Evolutionary conservation across 2,113 vertebrate genomes (phyloP).

Genomic region (Pachypanchax playfairii): DNA sequence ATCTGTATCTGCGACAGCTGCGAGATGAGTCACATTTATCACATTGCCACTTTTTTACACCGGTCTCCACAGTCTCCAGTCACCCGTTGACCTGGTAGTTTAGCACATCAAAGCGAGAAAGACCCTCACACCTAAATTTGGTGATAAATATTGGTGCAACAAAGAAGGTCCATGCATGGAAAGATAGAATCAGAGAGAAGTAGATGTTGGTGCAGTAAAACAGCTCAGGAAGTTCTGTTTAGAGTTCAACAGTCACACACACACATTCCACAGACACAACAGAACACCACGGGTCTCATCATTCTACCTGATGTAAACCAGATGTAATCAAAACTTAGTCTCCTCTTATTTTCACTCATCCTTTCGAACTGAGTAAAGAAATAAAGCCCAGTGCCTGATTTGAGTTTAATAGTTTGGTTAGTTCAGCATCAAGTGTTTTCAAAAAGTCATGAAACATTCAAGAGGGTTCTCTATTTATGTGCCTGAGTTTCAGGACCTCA

Average conservation of each 20-base stretch:
- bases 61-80: constrained; percentile 32
- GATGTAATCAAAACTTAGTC: constrained; percentile 54
- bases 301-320: constrained; percentile 48
- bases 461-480: too few species aligned
- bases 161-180: constrained; percentile 12
- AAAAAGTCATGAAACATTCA: too few species aligned
- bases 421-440: too few species aligned
- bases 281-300: constrained; percentile 43
- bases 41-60: constrained; percentile 45
- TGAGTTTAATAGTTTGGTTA: too few species aligned
- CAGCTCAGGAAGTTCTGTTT: constrained; percentile 20
- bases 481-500: too few species aligned
- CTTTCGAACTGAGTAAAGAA: constrained; percentile 52
- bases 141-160: constrained; percentile 23
- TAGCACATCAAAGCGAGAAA: constrained; percentile 20
- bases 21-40: constrained; percentile 66
- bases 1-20: constrained; percentile 57
- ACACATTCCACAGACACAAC: constrained; percentile 49
- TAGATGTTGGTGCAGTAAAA: constrained; percentile 21
- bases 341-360: constrained; percentile 27
- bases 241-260: constrained; percentile 32
- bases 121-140: constrained; percentile 33
- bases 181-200: not conserved
- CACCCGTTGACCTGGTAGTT: constrained; percentile 42
- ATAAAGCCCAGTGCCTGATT: constrained; percentile 42